A percentile compares a stretch with the other conserved stretches of the same genome.
phyloP scores from a whole-genome alignment of 2,113 vertebrate genomes.

The Podocnemis expansa region DNA sequence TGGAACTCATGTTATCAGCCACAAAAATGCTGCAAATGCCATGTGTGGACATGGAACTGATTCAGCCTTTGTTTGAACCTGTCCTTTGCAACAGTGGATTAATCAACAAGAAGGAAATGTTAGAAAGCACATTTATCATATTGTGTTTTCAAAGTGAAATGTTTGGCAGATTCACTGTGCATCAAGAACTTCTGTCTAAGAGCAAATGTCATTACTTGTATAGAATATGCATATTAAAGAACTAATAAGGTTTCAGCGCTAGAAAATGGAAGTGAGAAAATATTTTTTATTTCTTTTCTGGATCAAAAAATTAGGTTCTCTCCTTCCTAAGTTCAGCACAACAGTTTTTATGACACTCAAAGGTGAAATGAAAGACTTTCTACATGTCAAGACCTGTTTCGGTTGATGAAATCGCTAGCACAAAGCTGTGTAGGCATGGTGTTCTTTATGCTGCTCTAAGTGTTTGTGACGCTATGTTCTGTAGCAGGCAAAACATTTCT shows the following conservation, averaged over 20 bases:
- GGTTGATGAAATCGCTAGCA: not conserved
- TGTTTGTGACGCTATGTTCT: not conserved
- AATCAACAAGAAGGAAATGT: slow-evolving; percentile 34
- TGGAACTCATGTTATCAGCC: slow-evolving; percentile 9
- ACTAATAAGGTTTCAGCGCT: not conserved
- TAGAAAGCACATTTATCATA: slow-evolving; percentile 17
- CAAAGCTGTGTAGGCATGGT: not conserved
- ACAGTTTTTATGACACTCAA: not conserved
- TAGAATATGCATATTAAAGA: not conserved
- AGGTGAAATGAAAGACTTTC: not conserved
- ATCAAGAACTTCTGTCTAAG: not conserved
- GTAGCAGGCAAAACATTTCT: not conserved
- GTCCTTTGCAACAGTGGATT: slow-evolving; percentile 29
- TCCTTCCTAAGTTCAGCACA: not conserved
- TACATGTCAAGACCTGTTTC: slow-evolving; percentile 37
- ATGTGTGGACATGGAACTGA: slow-evolving; percentile 43
- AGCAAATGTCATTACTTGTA: not conserved
- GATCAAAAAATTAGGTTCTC: not conserved
- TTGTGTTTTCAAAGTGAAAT: slow-evolving; percentile 24
- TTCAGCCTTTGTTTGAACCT: slow-evolving; percentile 52
- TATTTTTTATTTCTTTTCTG: not conserved
- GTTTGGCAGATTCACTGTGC: slow-evolving; percentile 3
- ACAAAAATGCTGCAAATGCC: not conserved
- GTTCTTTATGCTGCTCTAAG: not conserved
- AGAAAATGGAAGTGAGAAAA: not conserved